A percentile compares a stretch with the other conserved stretches of the same genome.
These are phyloP conservation scores for Drosophila borealis DNA, from an alignment of 2,888 invertebrate species.

Conservation along the genomic window DNA sequence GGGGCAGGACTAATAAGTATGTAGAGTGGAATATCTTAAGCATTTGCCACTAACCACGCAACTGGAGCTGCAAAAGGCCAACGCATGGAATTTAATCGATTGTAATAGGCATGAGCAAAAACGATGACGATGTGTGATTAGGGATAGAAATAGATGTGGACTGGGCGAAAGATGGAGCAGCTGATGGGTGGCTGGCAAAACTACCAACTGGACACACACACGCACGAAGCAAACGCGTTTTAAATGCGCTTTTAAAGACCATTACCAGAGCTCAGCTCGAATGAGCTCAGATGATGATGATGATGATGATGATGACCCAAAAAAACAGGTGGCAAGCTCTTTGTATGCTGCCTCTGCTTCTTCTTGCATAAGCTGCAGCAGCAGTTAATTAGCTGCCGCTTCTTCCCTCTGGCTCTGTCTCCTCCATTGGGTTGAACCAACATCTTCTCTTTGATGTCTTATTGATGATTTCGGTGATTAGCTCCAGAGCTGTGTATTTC, in stretches of 20 bases:
- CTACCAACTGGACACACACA: constrained; percentile 47
- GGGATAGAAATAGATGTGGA: neutral
- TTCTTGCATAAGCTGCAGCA: constrained; percentile 17
- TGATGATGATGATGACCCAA: constrained; percentile 50
- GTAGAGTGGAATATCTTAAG: neutral
- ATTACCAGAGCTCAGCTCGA: constrained; percentile 34
- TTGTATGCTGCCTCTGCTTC: constrained; percentile 15
- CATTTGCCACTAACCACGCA: constrained; percentile 7
- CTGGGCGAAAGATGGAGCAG: neutral
- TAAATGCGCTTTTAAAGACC: constrained; percentile 74
- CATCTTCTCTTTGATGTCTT: constrained; percentile 66
- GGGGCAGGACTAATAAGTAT: constrained; percentile 23
- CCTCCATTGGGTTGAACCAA: constrained; percentile 17
- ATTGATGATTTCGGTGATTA: constrained; percentile 74
- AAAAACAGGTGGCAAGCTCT: constrained; percentile 51
- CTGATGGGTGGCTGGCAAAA: neutral
- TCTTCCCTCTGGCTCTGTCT: constrained; percentile 13
- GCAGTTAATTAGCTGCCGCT: constrained; percentile 46
- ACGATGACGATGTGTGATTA: constrained; percentile 52
- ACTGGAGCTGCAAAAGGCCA: constrained; percentile 28
- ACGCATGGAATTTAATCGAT: constrained; percentile 55
- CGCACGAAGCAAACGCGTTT: constrained; percentile 65
- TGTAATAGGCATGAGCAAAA: constrained; percentile 15
- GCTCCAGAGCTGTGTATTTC: constrained; percentile 4
- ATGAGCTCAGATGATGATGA: constrained; percentile 33